Conservation (phyloP, 2,888 invertebrate genomes). For the Thecophora atra region DNA sequence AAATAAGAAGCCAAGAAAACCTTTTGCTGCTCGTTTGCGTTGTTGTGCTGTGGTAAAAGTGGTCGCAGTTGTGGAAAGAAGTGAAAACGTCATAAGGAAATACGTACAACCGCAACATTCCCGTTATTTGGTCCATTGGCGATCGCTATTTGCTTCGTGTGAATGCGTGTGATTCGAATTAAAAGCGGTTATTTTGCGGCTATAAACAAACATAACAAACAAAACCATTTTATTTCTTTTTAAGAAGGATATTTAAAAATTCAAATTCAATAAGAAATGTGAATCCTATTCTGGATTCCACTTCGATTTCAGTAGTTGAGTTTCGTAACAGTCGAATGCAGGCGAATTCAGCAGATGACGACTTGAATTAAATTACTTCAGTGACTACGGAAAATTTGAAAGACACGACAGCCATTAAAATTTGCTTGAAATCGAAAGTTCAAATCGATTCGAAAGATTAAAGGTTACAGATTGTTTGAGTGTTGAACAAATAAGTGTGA, state of each 20-base stretch:
- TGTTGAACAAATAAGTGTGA: neutral
- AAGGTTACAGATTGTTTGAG: constrained; percentile 15
- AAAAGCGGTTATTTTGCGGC: neutral
- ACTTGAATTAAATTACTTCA: neutral
- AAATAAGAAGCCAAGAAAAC: constrained; percentile 11
- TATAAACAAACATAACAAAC: no score
- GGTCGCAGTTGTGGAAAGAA: constrained; percentile 19
- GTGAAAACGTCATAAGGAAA: constrained; percentile 19
- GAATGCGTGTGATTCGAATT: neutral
- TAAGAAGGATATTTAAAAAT: no score
- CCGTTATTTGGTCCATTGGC: neutral
- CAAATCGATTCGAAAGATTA: constrained; percentile 4
- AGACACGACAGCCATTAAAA: constrained; percentile 1
- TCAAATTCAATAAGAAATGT: no score
- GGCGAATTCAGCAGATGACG: neutral
- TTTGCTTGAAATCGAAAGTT: neutral
- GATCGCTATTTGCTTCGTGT: neutral
- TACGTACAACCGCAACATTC: neutral
- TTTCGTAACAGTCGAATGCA: neutral
- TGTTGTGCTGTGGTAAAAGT: constrained; percentile 9
- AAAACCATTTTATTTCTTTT: no score
- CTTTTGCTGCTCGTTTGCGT: neutral
- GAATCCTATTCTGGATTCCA: no score
- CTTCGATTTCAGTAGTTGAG: no score
- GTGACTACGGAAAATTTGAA: neutral